phyloP scores from a whole-genome alignment of 1,140 invertebrate genomes.

The Bombus waltoni region DNA sequence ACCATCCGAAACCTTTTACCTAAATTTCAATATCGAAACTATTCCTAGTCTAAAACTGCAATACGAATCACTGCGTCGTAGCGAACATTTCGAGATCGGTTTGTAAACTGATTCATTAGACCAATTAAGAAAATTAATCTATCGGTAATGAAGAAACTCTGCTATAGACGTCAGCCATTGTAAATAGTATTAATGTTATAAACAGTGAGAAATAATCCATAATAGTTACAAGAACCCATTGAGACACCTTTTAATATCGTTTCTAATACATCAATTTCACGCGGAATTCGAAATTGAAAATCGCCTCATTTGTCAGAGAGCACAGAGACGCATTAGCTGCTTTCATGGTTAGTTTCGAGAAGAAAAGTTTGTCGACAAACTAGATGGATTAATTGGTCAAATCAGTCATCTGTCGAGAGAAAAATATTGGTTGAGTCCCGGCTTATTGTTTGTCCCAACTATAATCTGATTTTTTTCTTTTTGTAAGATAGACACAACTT shows the following conservation, averaged over 20 bases:
- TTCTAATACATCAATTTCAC: neutral
- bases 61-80: neutral
- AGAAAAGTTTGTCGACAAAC: neutral
- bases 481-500: neutral
- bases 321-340: neutral
- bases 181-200: neutral
- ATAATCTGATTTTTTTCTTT: neutral
- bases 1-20: neutral
- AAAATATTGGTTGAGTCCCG: neutral
- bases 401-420: too few relatives aligned
- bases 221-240: neutral
- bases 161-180: neutral
- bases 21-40: neutral
- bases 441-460: too few relatives aligned
- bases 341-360: neutral
- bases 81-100: neutral
- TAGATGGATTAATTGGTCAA: neutral
- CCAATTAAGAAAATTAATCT: too few relatives aligned
- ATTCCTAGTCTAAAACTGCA: neutral
- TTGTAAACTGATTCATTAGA: too few relatives aligned
- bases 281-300: neutral
- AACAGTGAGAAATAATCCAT: neutral
- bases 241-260: neutral
- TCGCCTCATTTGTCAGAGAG: neutral
- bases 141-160: neutral